Evolutionary conservation across 1,140 invertebrate genomes (phyloP).

Genomic region (Microvelia longipes): DNA sequence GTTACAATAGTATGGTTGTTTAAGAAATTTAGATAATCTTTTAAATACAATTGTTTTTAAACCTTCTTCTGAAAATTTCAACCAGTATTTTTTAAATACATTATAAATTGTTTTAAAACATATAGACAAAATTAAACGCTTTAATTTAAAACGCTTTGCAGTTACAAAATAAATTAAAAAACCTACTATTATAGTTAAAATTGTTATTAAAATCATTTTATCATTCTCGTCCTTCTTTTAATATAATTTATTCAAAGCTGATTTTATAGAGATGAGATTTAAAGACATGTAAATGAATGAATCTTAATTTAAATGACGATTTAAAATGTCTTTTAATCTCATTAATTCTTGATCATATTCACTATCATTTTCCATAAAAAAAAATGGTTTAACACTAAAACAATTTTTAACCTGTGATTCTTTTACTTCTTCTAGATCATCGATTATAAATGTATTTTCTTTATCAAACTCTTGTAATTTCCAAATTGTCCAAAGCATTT

Average conservation of each 20-base stretch:
- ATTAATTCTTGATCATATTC: not conserved
- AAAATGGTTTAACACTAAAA: not conserved
- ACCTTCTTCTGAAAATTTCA: not conserved
- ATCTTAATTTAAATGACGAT: not conserved
- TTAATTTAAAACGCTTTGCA: not conserved
- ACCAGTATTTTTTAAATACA: not conserved
- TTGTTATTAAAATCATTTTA: not conserved
- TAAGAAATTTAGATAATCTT: not conserved
- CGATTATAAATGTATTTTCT: not conserved
- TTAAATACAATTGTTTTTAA: not conserved
- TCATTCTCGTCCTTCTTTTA: not conserved
- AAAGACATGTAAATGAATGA: not conserved
- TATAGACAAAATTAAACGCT: not conserved
- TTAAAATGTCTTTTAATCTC: not conserved
- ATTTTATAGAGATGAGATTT: not conserved
- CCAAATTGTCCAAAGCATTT: not conserved
- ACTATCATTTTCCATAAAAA: not conserved
- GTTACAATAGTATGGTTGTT: not conserved
- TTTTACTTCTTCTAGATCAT: not conserved
- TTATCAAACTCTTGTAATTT: not conserved
- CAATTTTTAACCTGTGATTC: not conserved
- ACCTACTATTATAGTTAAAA: not conserved
- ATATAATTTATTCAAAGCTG: not conserved
- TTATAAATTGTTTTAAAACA: not conserved
- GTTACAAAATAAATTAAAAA: not conserved